phyloP scores from a whole-genome alignment of 2,797 vertebrate genomes.

The Notolepis coatsorum region DNA sequence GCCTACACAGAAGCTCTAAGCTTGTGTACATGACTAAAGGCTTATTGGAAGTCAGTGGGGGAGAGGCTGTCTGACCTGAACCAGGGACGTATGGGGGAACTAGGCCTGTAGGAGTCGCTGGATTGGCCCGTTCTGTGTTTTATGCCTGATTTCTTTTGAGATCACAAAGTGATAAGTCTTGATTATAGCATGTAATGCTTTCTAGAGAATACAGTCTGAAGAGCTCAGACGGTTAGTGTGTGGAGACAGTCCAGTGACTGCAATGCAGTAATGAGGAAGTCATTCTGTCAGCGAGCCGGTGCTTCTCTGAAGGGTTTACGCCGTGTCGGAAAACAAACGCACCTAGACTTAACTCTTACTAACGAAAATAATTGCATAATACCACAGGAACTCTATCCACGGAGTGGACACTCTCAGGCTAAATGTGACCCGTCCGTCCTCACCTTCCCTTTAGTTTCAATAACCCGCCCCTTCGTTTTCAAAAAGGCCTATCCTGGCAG shows the following conservation, averaged over 20 bases:
- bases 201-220: neutral
- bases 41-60: neutral
- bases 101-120: neutral
- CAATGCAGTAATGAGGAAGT: conserved; percentile 27
- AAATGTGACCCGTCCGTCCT: neutral
- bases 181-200: neutral
- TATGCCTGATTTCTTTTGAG: neutral
- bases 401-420: no score
- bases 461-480: neutral
- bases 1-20: neutral
- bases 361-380: conserved; percentile 4
- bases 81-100: neutral
- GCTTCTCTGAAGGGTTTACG: conserved; percentile 14
- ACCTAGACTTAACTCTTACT: conserved; percentile 17
- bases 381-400: neutral
- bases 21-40: neutral
- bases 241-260: neutral
- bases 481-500: neutral
- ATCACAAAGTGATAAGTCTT: neutral
- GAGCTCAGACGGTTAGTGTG: neutral
- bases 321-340: conserved; percentile 31
- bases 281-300: neutral
- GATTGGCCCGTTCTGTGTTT: neutral
- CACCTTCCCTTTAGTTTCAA: neutral
- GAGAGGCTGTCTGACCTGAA: neutral